Evolutionary conservation across 1,140 invertebrate species (phyloP).

Genomic region (Habropoda laboriosa): DNA sequence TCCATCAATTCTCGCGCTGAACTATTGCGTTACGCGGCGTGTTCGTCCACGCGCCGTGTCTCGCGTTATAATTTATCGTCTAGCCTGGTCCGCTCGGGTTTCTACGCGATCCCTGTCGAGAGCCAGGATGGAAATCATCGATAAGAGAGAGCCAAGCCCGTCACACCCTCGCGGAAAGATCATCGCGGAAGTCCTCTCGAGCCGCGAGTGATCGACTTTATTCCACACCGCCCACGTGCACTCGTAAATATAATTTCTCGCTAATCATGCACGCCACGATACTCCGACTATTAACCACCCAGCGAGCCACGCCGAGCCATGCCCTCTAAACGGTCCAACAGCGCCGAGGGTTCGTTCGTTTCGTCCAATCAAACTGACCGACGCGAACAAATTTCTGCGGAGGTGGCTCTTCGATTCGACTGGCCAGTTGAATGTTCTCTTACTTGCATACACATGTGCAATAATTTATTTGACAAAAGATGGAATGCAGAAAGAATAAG

Average conservation of each 20-base stretch:
- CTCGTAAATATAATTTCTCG: slow-evolving; percentile 57
- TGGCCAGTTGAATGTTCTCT: background rate
- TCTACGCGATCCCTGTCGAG: slow-evolving; percentile 17
- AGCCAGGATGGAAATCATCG: slow-evolving; percentile 35
- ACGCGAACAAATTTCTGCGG: too few species aligned
- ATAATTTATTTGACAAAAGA: background rate
- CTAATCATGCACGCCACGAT: slow-evolving; percentile 49
- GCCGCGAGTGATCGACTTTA: slow-evolving; percentile 47
- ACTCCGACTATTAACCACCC: slow-evolving; percentile 50
- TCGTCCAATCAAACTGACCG: slow-evolving; percentile 14
- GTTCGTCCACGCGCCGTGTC: slow-evolving; percentile 26
- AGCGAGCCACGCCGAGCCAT: slow-evolving; percentile 15
- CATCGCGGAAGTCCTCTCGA: slow-evolving; percentile 43
- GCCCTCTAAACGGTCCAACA: slow-evolving; percentile 23
- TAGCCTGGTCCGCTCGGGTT: background rate
- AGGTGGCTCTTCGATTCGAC: background rate
- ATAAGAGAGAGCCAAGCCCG: slow-evolving; percentile 17
- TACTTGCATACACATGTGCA: background rate
- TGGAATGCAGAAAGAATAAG: too few species aligned
- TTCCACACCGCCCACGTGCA: slow-evolving; percentile 28
- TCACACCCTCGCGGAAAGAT: slow-evolving; percentile 51
- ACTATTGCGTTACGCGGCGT: slow-evolving; percentile 16
- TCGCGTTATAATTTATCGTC: slow-evolving; percentile 34
- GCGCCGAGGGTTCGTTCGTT: slow-evolving; percentile 30
- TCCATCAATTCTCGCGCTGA: background rate